phyloP scores from a whole-genome alignment of 2,113 vertebrate genomes.

The Crotalus horridus region DNA sequence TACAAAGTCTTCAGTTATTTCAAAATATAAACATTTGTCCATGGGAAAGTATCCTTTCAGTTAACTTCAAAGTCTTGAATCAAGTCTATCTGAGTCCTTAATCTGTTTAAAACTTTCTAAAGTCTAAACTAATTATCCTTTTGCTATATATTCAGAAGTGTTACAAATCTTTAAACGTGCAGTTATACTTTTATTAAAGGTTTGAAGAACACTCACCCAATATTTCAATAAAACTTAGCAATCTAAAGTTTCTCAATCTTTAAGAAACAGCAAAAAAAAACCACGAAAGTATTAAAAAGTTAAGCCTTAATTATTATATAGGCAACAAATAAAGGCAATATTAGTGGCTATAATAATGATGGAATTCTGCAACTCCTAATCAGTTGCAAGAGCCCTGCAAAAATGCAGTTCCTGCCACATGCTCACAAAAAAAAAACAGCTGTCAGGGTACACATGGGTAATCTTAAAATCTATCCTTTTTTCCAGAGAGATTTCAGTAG shows the following conservation, averaged over 20 bases:
- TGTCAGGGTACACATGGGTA: neutral
- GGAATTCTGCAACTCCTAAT: neutral
- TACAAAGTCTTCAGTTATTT: neutral
- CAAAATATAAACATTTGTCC: neutral
- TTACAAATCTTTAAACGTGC: neutral
- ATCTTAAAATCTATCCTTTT: neutral
- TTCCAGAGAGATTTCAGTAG: neutral
- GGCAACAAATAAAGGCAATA: neutral
- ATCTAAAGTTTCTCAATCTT: neutral
- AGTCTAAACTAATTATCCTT: neutral
- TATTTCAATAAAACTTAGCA: neutral
- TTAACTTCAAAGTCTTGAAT: too few relatives aligned
- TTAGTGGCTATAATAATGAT: neutral
- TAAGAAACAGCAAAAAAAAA: neutral
- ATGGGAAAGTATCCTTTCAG: too few relatives aligned
- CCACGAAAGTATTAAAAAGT: neutral
- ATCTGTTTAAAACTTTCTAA: too few relatives aligned
- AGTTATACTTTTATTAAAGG: neutral
- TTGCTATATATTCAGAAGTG: neutral
- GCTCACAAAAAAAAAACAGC: neutral
- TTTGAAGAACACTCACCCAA: neutral
- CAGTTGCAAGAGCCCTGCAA: neutral
- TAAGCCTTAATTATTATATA: neutral
- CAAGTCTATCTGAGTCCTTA: too few relatives aligned
- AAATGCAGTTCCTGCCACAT: neutral